Base-by-base conservation (phyloP, 2,888 invertebrate species). In the Eupithecia exiguata region DNA sequence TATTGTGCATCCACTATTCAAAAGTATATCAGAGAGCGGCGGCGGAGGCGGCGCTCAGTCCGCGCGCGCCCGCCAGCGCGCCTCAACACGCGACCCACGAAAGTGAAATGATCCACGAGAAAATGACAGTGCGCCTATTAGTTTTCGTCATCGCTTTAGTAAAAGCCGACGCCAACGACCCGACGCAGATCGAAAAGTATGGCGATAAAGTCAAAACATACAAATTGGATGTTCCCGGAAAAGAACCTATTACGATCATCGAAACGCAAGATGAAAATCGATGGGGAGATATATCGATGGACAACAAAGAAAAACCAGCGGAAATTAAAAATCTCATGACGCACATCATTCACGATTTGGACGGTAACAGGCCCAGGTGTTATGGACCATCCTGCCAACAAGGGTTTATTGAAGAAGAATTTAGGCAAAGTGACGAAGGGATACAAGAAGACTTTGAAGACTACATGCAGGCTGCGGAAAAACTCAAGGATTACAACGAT, bases 371-470 rank as follows among this genome's bases (percentile, higher is more conserved):
- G 35, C 92, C 91, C 1, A 87, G 94, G 25, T 95, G 95, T 69
- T 94, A 91, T 49, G 95, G 95, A 49, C 94, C 95, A 14, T 94
- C 94, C 0, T 92, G 94, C 78, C 93, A 93, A 80, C 89, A 90
- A 78, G 89, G 89, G 40, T 92, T 87, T 70, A 83, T 85, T 63
- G 86, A 84, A 58, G 84, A 88, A 40, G 85, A 88, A 61, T 90
- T 90, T 69, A 84, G 86, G 61, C 86, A 84, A 46, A 84, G 88
- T 61, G 84, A 89, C 79, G 87, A 91, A 78, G 92, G 94, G 1
- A 95, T 96, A 62, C 72, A 75, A 5, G 95, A 95, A 76, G 94
- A 95, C 63, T 87, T 96, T 25, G 95, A 96, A 77, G 95, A 96
- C 80, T 91, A 96, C 71, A 91, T 95, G 77, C 95, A 95, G 46